Conservation (phyloP, 2,113 vertebrate genomes). For the Chamaetylas fuelleborni region DNA sequence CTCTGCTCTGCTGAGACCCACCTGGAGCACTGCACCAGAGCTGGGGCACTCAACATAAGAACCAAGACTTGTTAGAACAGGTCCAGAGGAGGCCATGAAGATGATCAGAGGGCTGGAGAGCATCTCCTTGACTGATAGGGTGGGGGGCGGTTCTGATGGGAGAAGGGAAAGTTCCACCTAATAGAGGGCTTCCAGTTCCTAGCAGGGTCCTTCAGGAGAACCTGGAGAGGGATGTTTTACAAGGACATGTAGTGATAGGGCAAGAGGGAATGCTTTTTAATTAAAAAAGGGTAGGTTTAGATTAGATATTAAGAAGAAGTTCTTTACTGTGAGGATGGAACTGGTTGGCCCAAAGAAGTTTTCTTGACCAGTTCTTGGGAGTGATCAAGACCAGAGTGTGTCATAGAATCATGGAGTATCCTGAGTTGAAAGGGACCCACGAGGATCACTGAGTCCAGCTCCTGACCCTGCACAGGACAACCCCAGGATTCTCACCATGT, state of each 20-base stretch:
- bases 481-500: not conserved
- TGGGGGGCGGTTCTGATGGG: too few species aligned
- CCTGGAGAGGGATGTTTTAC: not conserved
- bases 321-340: not conserved
- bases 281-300: not conserved
- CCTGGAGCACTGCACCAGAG: too few species aligned
- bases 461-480: not conserved
- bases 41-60: too few species aligned
- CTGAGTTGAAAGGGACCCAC: not conserved
- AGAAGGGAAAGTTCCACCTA: not conserved
- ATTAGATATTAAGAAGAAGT: not conserved
- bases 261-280: not conserved
- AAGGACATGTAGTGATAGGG: not conserved
- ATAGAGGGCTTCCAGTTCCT: not conserved
- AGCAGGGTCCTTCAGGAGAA: not conserved
- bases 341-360: not conserved
- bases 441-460: not conserved
- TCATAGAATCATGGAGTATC: not conserved
- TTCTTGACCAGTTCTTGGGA: not conserved
- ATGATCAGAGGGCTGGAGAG: not conserved
- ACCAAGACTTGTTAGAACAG: too few species aligned
- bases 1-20: not conserved
- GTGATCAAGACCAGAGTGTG: not conserved
- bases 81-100: not conserved
- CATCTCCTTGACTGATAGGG: too few species aligned